A percentile compares a stretch with the other conserved stretches of the same genome.
phyloP scores from a whole-genome alignment of 2,797 vertebrate species.

The Jordanella pulchra region DNA sequence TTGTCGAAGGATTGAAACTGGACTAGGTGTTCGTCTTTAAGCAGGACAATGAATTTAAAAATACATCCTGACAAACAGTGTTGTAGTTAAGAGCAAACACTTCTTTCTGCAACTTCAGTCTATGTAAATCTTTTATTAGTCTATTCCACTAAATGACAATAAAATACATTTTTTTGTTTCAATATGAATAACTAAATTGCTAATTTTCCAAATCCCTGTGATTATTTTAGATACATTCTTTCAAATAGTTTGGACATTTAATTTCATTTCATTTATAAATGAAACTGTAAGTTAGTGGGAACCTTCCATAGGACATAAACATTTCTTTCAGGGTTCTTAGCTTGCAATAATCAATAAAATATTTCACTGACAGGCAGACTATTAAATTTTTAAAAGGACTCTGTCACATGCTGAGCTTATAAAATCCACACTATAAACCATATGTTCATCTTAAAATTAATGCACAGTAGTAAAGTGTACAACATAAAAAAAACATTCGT shows the following conservation, averaged over 20 bases:
- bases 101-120: not conserved
- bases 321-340: not conserved
- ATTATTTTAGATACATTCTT: not conserved
- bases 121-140: not conserved
- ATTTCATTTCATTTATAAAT: too few species aligned
- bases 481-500: too few species aligned
- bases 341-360: not conserved
- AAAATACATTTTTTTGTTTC: not conserved
- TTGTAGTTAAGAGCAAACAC: not conserved
- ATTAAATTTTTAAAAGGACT: not conserved
- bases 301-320: too few species aligned
- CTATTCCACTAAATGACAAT: not conserved
- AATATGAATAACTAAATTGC: not conserved
- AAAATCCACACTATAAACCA: too few species aligned
- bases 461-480: too few species aligned
- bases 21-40: too few species aligned
- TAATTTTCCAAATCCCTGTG: not conserved
- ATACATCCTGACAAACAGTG: not conserved
- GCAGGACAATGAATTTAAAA: not conserved
- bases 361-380: not conserved
- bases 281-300: too few species aligned
- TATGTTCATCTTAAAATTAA: too few species aligned
- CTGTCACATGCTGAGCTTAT: too few species aligned
- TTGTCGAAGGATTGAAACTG: not conserved
- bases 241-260: not conserved